Percentiles rank a stretch among this genome's conserved stretches.
phyloP scores from a whole-genome alignment of 1,140 invertebrate genomes.

The Macrocentrus cingulum region DNA sequence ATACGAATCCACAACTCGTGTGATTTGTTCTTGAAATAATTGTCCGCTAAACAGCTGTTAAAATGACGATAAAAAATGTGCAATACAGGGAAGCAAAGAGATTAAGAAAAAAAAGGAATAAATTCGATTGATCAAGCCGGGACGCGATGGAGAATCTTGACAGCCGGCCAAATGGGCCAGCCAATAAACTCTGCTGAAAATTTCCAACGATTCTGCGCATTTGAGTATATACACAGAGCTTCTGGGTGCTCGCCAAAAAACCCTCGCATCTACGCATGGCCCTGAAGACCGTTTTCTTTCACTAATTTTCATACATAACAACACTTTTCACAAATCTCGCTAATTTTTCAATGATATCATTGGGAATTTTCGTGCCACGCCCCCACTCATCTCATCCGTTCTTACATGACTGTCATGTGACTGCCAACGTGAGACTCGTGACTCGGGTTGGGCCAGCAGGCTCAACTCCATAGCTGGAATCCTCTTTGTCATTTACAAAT shows the following conservation, averaged over 20 bases:
- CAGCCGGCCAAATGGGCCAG: conserved; percentile 36
- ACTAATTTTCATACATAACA: not conserved
- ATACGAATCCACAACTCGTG: conserved; percentile 42
- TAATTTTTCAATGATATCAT: conserved; percentile 7
- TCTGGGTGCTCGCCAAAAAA: not conserved
- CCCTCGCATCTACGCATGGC: not conserved
- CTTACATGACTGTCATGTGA: conserved; percentile 54
- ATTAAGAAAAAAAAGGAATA: conserved; percentile 1
- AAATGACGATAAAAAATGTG: conserved; percentile 30
- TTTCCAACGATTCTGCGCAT: conserved; percentile 13
- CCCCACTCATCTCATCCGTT: conserved; percentile 33
- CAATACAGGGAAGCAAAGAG: not conserved
- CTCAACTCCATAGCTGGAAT: too few species aligned
- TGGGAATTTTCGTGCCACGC: conserved; percentile 27
- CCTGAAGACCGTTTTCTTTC: not conserved
- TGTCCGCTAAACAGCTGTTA: not conserved
- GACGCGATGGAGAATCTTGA: conserved; percentile 32
- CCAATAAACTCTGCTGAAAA: conserved; percentile 16
- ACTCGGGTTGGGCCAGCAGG: conserved; percentile 37
- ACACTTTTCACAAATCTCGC: conserved; percentile 1
- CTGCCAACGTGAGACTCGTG: conserved; percentile 53
- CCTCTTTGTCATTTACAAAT: too few species aligned
- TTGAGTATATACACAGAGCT: not conserved
- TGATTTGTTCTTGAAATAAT: conserved; percentile 12
- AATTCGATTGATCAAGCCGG: conserved; percentile 2